phyloP scores from a whole-genome alignment of 1,140 invertebrate species.

The Hermetia illucens region DNA sequence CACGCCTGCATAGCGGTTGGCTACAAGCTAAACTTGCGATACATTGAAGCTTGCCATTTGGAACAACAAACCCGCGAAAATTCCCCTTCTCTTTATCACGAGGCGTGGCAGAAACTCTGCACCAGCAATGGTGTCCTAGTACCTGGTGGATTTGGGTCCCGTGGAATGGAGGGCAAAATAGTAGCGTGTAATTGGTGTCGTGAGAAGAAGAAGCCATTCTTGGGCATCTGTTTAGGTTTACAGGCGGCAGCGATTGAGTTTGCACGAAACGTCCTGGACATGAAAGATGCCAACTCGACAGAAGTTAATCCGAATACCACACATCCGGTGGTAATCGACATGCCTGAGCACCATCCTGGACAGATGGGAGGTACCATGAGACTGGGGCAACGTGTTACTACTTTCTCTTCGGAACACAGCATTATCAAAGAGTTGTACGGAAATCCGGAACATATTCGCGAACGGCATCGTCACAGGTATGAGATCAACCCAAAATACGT shows the following conservation, averaged over 20 bases:
- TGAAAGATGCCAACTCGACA: constrained; percentile 71
- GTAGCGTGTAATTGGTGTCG: constrained; percentile 87
- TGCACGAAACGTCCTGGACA: constrained; percentile 69
- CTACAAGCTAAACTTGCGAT: constrained; percentile 75
- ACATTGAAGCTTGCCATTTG: constrained; percentile 82
- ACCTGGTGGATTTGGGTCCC: constrained; percentile 91
- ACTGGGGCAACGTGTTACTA: constrained; percentile 78
- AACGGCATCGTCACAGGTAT: constrained; percentile 92
- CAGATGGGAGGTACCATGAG: constrained; percentile 97
- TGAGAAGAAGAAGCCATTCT: constrained; percentile 73
- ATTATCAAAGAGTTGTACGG: constrained; percentile 66
- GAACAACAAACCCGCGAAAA: constrained; percentile 56
- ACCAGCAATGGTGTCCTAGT: constrained; percentile 87
- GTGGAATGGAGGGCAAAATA: constrained; percentile 95
- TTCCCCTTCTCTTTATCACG: constrained; percentile 75
- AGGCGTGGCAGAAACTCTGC: constrained; percentile 87
- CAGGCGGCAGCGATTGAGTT: constrained; percentile 97
- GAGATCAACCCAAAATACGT: constrained; percentile 91
- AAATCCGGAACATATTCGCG: constrained; percentile 70
- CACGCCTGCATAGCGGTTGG: constrained; percentile 78
- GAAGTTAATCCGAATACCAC: constrained; percentile 66
- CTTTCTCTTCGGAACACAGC: constrained; percentile 46
- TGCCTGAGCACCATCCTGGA: constrained; percentile 94
- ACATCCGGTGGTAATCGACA: constrained; percentile 85
- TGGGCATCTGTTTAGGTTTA: constrained; percentile 93